Conservation (phyloP, 2,113 vertebrate genomes). For the Erythrolamprus reginae region DNA sequence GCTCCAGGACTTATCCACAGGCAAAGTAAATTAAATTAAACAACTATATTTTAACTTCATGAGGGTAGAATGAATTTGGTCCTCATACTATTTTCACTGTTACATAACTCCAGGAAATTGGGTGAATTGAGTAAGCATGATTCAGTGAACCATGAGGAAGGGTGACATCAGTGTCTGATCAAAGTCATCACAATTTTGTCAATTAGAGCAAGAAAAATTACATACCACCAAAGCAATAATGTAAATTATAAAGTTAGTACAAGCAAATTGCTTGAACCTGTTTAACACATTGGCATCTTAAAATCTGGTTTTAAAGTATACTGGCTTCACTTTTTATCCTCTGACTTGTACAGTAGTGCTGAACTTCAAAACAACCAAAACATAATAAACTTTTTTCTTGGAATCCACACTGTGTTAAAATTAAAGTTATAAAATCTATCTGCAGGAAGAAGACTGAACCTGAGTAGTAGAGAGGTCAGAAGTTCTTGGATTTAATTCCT, state of each 20-base stretch:
- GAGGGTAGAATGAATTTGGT: background rate
- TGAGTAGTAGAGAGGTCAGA: background rate
- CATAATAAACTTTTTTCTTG: background rate
- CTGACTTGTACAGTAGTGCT: background rate
- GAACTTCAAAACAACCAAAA: background rate
- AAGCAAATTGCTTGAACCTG: background rate
- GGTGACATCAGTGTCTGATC: background rate
- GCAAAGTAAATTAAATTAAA: background rate
- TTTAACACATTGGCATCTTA: background rate
- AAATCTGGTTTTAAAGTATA: background rate
- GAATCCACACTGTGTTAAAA: background rate
- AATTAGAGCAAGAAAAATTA: background rate
- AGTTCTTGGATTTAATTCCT: background rate
- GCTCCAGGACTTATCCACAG: background rate
- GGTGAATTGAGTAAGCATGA: background rate
- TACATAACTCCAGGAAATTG: background rate
- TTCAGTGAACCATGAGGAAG: background rate
- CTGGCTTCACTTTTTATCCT: background rate
- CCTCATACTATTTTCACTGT: background rate
- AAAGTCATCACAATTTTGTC: background rate
- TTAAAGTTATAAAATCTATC: background rate
- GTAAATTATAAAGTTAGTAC: background rate
- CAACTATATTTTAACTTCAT: background rate
- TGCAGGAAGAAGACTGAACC: background rate
- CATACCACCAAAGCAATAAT: background rate